Base-by-base conservation (phyloP, 2,797 vertebrate species). In the Botia almorhae region DNA sequence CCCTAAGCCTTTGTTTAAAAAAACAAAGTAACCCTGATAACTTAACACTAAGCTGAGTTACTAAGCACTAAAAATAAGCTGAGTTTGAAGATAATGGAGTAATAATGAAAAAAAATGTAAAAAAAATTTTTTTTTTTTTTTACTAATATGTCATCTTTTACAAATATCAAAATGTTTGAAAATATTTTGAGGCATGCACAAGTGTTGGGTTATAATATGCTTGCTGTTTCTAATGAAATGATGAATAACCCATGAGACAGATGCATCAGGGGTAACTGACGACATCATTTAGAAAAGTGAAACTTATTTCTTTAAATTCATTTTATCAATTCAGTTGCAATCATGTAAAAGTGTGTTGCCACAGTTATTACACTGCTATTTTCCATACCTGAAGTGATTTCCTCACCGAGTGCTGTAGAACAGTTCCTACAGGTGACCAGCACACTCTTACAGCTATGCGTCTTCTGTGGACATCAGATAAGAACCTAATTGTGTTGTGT, bases 371-470 rank as follows among this genome's bases (percentile, higher is more conserved):
- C 21, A 14, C n/a, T 82, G 39, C 19, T 72, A 46, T 10, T 51
- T 67, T 26, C 21, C 53, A 21, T 93, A 99, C 98, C 97, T 95
- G 96, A 89, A 87, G 96, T 90, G 61, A 94, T 3, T 7, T 87
- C 90, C 87, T 98, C 96, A 90, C 96, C 97, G 82, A 99, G 92
- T 76, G 88, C 88, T 16, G 88, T 90, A 51, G 92, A 95, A 86
- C 98, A 99, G 89, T 94, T 95, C 73, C 92, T 93, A 91, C 98
- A 99, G 90, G 94, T 93, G 89, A 97, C 75, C 84, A 88, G 87
- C 88, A 88, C 80, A 87, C 91, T 90, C 90, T 94, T 93, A 83
- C 85, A 87, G 84, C 91, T 95, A 77, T 92, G 81, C 88, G 95
- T 95, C 96, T 98, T 91, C 74, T 61, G 82, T 8, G 83, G 85